Evolutionary conservation across 2,113 vertebrate species (phyloP), one percentile per base, ranked within the genome.

Genomic region (Glaucomys volans): DNA sequence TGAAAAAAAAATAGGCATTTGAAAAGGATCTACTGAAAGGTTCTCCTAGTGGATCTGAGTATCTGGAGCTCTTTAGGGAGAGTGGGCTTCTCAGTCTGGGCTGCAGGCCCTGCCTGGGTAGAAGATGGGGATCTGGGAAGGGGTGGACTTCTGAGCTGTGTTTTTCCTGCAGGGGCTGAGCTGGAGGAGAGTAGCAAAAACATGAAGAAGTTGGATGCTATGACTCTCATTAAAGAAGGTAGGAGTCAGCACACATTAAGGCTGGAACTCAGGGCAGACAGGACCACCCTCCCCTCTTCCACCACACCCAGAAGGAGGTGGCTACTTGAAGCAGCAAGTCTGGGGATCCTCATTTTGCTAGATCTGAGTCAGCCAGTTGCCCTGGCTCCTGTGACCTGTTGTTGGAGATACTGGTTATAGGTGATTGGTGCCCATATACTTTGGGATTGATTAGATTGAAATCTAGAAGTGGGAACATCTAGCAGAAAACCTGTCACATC

Each of bases 181-280:
- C 97, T 97, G 93, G 99, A 99, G 80, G 99, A 99, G 79, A 99
- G 98, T 94, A 98, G 97, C 98, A 99, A 99, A 98, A 99, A 98
- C 98, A 98, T 97, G 95, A 99, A 99, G 98, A 98, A 99, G 89
- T 96, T 99, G 97, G 99, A 99, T 37, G 98, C 99, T 96, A 99
- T 99, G 99, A 99, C 99, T 40, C 99, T 99, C 96, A 99, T 99
- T 96, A 99, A 99, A 97, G 99, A 99, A 98, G 99, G 99, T 99
- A 98, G 97, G 99, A 97, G 62, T 77, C 37, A 17, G 30, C 50
- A 92, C 35, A 47, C 35, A 13, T 20, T 57, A 40, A 52, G 64
- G 66, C 77, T 69, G 93, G 86, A 87, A 35, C 64, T 88, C 50
- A 14, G 89, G 69, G 90, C 54, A 77, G 37, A 28, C 11, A 35